A percentile compares a stretch with the other conserved stretches of the same genome.
Evolutionary conservation across 2,888 invertebrate genomes (phyloP).

Genomic region (Lingula anatina): DNA sequence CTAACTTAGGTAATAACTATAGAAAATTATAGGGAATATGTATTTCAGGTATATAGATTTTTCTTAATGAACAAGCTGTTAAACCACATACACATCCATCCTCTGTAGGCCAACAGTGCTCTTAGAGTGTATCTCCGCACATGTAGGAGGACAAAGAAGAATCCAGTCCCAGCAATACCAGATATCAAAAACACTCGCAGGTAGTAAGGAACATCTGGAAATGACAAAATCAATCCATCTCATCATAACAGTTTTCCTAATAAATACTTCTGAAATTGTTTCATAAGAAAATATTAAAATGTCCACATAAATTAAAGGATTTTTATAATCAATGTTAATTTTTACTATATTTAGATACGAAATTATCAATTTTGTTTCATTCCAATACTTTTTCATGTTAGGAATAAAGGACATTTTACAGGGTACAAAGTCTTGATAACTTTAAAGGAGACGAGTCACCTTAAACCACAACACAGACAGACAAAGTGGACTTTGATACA

Average conservation of each 20-base stretch:
- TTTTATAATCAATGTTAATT: too few relatives aligned
- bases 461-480: too few relatives aligned
- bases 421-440: too few relatives aligned
- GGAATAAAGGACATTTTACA: too few relatives aligned
- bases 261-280: background rate
- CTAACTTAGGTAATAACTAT: too few relatives aligned
- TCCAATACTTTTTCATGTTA: too few relatives aligned
- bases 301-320: too few relatives aligned
- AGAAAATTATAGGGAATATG: too few relatives aligned
- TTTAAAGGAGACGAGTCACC: too few relatives aligned
- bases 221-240: background rate
- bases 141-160: slow-evolving; percentile 52
- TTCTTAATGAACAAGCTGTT: too few relatives aligned
- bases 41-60: too few relatives aligned
- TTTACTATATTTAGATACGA: background rate
- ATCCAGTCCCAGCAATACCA: slow-evolving; percentile 46
- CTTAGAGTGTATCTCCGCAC: slow-evolving; percentile 51
- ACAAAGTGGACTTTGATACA: too few relatives aligned
- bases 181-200: slow-evolving; percentile 46
- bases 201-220: slow-evolving; percentile 34
- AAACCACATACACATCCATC: slow-evolving; percentile 43
- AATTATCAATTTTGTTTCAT: background rate
- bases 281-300: background rate
- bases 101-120: slow-evolving; percentile 33
- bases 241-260: background rate